These are phyloP conservation scores for Conus betulinus DNA, from an alignment of 1,140 invertebrate genomes.

Conservation along the genomic window DNA sequence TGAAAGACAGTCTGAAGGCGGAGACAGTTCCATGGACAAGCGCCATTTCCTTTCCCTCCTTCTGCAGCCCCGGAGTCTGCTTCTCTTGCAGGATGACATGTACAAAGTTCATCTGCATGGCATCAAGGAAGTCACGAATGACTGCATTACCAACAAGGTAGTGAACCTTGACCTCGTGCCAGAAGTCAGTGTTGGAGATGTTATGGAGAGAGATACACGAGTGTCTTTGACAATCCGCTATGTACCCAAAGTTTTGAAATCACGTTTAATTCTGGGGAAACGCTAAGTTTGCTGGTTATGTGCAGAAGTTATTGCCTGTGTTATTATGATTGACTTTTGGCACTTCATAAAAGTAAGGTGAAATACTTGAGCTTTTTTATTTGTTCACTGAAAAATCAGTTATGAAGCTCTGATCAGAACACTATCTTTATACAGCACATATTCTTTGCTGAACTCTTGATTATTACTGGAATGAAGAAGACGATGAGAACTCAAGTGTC, in stretches of 20 bases:
- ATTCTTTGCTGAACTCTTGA: too few relatives aligned
- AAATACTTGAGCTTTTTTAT: too few relatives aligned
- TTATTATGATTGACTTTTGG: too few relatives aligned
- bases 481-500: too few relatives aligned
- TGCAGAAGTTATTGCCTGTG: too few relatives aligned
- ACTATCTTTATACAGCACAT: too few relatives aligned
- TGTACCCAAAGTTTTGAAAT: slow-evolving; percentile 92
- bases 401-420: too few relatives aligned
- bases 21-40: slow-evolving; percentile 60
- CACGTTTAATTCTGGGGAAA: slow-evolving; percentile 71
- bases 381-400: too few relatives aligned
- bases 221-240: slow-evolving; percentile 95
- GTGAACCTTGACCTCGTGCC: slow-evolving; percentile 81
- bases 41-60: slow-evolving; percentile 81
- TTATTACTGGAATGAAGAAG: too few relatives aligned
- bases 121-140: slow-evolving; percentile 86
- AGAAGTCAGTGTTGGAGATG: slow-evolving; percentile 57
- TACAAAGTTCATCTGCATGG: slow-evolving; percentile 93
- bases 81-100: slow-evolving; percentile 89
- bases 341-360: too few relatives aligned
- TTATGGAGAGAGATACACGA: slow-evolving; percentile 83
- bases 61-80: slow-evolving; percentile 90
- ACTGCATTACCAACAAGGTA: slow-evolving; percentile 81
- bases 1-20: neutral
- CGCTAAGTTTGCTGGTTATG: slow-evolving; percentile 28